Conservation (phyloP, 2,888 invertebrate genomes). For the Craniophora ligustri region DNA sequence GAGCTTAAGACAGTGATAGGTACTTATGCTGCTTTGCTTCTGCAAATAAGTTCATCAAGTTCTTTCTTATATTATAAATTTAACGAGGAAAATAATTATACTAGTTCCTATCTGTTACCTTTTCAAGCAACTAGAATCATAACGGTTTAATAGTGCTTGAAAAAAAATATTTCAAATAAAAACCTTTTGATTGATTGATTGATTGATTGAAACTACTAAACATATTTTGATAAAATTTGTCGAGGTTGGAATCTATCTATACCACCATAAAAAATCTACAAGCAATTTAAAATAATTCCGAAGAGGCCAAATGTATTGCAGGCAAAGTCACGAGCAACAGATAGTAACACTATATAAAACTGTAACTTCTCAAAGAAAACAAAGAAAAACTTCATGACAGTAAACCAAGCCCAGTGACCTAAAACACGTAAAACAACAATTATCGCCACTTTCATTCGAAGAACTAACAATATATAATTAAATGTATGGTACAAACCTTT, state of each 20-base stretch:
- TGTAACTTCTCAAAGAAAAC: background rate
- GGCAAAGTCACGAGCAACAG: too few relatives aligned
- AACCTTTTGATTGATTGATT: too few relatives aligned
- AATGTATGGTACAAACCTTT: conserved; percentile 39
- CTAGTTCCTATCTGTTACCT: background rate
- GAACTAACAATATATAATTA: conserved; percentile 16
- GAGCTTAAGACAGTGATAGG: conserved; percentile 4
- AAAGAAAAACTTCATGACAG: conserved; percentile 11
- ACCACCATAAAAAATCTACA: too few relatives aligned
- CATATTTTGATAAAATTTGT: too few relatives aligned
- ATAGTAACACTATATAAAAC: background rate
- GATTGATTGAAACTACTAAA: background rate
- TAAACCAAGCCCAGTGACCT: conserved; percentile 36
- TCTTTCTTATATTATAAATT: conserved; percentile 21
- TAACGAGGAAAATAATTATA: conserved; percentile 1
- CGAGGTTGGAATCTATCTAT: too few relatives aligned
- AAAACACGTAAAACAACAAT: conserved; percentile 46
- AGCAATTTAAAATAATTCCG: too few relatives aligned
- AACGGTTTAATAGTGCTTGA: too few relatives aligned
- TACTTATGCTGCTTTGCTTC: conserved; percentile 3
- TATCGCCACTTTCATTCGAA: conserved; percentile 18
- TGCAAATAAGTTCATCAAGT: conserved; percentile 30
- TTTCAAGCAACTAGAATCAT: too few relatives aligned
- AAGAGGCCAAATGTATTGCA: too few relatives aligned
- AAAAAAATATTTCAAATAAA: too few relatives aligned